Conservation (phyloP, 2,888 invertebrate species). For the Neocrepidodera transversa region DNA sequence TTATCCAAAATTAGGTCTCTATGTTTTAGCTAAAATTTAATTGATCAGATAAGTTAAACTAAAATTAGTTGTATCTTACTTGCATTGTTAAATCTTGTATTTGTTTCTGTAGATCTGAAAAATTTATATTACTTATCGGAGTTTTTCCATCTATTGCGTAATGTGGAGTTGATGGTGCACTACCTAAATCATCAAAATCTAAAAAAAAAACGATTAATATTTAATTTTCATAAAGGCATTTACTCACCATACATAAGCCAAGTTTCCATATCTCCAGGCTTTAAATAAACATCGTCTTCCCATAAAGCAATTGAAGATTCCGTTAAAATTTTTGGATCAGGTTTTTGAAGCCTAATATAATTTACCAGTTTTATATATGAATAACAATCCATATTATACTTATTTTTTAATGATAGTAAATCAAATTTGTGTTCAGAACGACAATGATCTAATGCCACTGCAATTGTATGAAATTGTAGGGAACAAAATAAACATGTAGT, state of each 20-base stretch:
- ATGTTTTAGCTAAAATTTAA: constrained; percentile 66
- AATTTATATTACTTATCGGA: constrained; percentile 57
- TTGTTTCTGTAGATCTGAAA: constrained; percentile 57
- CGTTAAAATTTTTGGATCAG: constrained; percentile 64
- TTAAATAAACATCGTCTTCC: constrained; percentile 80
- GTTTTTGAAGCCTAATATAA: constrained; percentile 73
- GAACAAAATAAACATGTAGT: constrained; percentile 78
- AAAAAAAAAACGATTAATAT: constrained; percentile 30
- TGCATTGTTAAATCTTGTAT: constrained; percentile 57
- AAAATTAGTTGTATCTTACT: constrained; percentile 43
- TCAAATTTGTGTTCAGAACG: constrained; percentile 71
- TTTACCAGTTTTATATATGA: constrained; percentile 83
- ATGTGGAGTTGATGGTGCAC: constrained; percentile 60
- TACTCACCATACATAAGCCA: constrained; percentile 81
- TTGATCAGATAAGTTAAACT: background rate
- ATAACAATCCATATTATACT: constrained; percentile 81
- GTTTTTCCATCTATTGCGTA: constrained; percentile 60
- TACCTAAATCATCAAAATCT: constrained; percentile 64
- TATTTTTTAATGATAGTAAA: constrained; percentile 69
- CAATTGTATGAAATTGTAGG: constrained; percentile 66
- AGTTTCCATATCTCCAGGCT: constrained; percentile 78
- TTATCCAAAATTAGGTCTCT: constrained; percentile 66
- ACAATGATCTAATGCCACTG: constrained; percentile 73
- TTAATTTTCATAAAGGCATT: background rate
- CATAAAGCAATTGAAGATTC: constrained; percentile 66